A percentile compares a stretch with the other conserved stretches of the same genome.
Evolutionary conservation across 2,113 vertebrate species (phyloP).

Genomic region (Plecturocebus donacophilus): DNA sequence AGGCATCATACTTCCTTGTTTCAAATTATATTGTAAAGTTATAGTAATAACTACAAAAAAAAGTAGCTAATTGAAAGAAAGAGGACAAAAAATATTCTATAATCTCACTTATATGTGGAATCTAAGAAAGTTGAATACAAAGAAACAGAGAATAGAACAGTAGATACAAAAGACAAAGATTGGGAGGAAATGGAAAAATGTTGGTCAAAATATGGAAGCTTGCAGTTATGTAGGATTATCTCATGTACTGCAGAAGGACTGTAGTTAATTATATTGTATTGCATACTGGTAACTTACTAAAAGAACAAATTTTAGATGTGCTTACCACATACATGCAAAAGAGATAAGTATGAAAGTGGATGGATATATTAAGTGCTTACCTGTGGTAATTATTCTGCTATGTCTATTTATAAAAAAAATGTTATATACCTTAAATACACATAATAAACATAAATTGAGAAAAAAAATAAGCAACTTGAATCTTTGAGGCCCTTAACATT

Average conservation of each 20-base stretch:
- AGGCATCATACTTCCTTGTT: too few relatives aligned
- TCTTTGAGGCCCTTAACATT: background rate
- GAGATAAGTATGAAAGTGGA: background rate
- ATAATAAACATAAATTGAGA: background rate
- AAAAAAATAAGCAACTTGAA: background rate
- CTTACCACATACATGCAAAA: background rate
- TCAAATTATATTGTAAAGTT: too few relatives aligned
- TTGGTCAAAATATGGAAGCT: background rate
- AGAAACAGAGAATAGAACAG: background rate
- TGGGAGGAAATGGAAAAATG: background rate
- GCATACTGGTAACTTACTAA: background rate
- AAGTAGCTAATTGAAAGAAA: background rate
- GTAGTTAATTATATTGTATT: background rate
- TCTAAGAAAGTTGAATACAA: background rate
- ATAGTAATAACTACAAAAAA: too few relatives aligned
- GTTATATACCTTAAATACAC: background rate
- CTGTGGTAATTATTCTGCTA: too few relatives aligned
- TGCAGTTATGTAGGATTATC: background rate
- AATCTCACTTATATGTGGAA: background rate
- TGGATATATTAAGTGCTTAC: background rate
- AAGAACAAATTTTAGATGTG: background rate
- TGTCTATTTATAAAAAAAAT: background rate
- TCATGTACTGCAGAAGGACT: background rate
- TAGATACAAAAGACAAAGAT: background rate
- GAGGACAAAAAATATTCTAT: background rate